Percentiles rank a stretch among this genome's conserved stretches.
Conservation (phyloP, 2,113 vertebrate genomes). For the Thunnus maccoyii region DNA sequence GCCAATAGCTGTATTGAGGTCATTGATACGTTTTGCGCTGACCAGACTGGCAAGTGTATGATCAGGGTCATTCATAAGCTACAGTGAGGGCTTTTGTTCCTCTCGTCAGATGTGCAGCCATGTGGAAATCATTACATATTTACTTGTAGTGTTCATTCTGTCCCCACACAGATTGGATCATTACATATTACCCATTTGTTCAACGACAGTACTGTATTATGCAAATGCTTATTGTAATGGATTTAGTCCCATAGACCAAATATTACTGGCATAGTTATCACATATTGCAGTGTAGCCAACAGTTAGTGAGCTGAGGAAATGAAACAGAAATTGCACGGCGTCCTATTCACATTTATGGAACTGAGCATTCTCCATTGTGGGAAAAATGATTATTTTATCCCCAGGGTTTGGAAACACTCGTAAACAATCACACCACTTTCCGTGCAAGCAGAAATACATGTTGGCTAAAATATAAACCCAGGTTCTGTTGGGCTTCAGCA, state of each 20-base stretch:
- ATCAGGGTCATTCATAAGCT: conserved; percentile 62
- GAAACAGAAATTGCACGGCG: conserved; percentile 75
- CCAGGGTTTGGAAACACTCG: conserved; percentile 63
- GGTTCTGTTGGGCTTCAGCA: conserved; percentile 47
- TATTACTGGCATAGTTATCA: conserved; percentile 72
- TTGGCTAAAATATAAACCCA: conserved; percentile 59
- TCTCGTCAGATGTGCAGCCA: conserved; percentile 71
- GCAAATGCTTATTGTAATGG: conserved; percentile 81
- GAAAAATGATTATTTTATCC: conserved; percentile 71
- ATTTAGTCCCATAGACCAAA: conserved; percentile 73
- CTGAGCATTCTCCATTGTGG: conserved; percentile 60
- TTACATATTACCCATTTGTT: conserved; percentile 80
- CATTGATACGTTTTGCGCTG: conserved; percentile 44
- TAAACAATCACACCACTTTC: conserved; percentile 69
- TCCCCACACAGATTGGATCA: conserved; percentile 76
- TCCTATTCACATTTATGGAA: conserved; percentile 70
- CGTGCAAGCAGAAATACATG: conserved; percentile 61
- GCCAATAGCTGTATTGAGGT: conserved; percentile 39
- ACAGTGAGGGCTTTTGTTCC: conserved; percentile 60
- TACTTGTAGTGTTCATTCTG: conserved; percentile 71
- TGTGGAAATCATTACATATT: conserved; percentile 78
- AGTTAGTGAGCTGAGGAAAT: conserved; percentile 83
- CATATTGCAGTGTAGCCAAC: conserved; percentile 78
- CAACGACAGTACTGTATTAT: conserved; percentile 74
- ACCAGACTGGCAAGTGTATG: conserved; percentile 44